These are phyloP conservation scores for Lucilia cuprina DNA, from an alignment of 1,140 invertebrate species.

Conservation along the genomic window DNA sequence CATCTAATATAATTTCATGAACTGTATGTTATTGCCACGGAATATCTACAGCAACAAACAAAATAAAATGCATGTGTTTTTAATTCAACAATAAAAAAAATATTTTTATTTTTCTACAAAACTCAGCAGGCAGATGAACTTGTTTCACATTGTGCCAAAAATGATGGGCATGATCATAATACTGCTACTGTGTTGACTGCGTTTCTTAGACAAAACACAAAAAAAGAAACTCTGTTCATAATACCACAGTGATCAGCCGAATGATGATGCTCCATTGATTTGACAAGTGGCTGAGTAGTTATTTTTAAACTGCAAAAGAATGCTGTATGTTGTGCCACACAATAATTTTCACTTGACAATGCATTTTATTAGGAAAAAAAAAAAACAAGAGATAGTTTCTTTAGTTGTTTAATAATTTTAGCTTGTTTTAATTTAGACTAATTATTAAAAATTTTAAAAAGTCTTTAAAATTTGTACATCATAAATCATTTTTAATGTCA, in stretches of 20 bases:
- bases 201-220: neutral
- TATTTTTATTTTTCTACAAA: neutral
- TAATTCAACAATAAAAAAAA: conserved; percentile 8
- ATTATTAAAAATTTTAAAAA: neutral
- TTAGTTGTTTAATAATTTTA: neutral
- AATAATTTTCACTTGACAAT: conserved; percentile 18
- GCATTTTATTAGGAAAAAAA: neutral
- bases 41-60: neutral
- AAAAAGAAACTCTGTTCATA: neutral
- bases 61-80: neutral
- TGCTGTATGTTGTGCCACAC: neutral
- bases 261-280: conserved; percentile 18
- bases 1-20: no score
- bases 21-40: neutral
- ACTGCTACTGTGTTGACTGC: neutral
- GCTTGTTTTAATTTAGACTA: neutral
- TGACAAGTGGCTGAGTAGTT: conserved; percentile 27
- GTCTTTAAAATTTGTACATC: neutral
- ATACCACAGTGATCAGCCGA: neutral
- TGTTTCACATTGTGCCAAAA: conserved; percentile 5
- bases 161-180: neutral
- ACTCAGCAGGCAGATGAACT: neutral
- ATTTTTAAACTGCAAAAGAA: conserved; percentile 5
- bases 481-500: conserved; percentile 3
- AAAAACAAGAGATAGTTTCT: neutral